Conservation (phyloP, 2,113 vertebrate genomes). For the Rutilus rutilus region DNA sequence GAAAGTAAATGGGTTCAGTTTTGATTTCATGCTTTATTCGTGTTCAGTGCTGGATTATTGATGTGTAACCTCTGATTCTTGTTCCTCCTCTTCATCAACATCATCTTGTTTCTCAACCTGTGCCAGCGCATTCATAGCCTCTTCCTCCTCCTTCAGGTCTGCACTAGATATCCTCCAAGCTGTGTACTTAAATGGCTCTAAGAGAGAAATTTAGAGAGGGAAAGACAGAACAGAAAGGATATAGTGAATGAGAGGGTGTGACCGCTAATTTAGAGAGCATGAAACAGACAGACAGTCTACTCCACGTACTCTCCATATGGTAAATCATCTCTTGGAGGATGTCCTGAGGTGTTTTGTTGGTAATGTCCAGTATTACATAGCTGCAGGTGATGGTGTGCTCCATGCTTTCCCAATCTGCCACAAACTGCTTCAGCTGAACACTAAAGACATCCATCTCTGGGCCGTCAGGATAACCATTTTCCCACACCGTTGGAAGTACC, state of each 20-base stretch:
- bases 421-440: slow-evolving; percentile 71
- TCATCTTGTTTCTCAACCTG: slow-evolving; percentile 70
- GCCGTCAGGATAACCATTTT: slow-evolving; percentile 78
- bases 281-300: slow-evolving; percentile 10
- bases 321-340: slow-evolving; percentile 78
- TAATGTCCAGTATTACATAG: slow-evolving; percentile 76
- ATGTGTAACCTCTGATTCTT: slow-evolving; percentile 69
- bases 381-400: slow-evolving; percentile 62
- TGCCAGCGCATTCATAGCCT: slow-evolving; percentile 76
- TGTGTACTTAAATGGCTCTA: slow-evolving; percentile 83
- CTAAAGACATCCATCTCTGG: slow-evolving; percentile 82
- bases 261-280: not conserved
- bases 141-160: slow-evolving; percentile 85
- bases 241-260: not conserved
- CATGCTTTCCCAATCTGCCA: slow-evolving; percentile 73
- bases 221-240: not conserved
- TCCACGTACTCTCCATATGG: slow-evolving; percentile 87
- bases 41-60: not conserved
- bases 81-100: slow-evolving; percentile 65
- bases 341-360: slow-evolving; percentile 76
- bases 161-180: slow-evolving; percentile 75
- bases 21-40: too few relatives aligned
- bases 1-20: too few relatives aligned
- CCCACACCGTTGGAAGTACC: slow-evolving; percentile 69
- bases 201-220: slow-evolving; percentile 1